Evolutionary conservation across 2,113 vertebrate genomes (phyloP).

Genomic region (Ia io): DNA sequence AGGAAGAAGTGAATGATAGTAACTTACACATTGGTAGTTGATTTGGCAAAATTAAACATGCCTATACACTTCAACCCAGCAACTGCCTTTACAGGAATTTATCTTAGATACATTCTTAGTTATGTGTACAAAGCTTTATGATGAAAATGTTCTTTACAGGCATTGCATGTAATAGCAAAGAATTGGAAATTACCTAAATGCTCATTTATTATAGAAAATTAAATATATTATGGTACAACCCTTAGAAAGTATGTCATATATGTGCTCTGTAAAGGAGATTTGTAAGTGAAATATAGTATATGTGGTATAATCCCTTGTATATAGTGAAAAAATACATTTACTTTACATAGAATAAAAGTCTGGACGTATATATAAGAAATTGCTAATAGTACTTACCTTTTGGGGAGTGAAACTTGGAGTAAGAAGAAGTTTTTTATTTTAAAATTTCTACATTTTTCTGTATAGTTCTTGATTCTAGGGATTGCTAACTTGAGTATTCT

Average conservation of each 20-base stretch:
- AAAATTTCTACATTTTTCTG: not conserved
- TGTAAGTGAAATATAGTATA: not conserved
- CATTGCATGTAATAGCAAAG: not conserved
- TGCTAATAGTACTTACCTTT: not conserved
- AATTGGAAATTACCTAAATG: not conserved
- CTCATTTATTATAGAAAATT: not conserved
- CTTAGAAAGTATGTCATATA: conserved; percentile 2
- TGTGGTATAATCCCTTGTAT: not conserved
- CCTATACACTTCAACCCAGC: not conserved
- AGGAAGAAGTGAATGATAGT: not conserved
- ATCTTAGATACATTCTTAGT: not conserved
- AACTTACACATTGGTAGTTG: not conserved
- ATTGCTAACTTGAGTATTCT: not conserved
- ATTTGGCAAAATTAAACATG: conserved; percentile 19
- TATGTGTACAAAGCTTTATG: not conserved
- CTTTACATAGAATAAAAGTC: not conserved
- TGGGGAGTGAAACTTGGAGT: not conserved
- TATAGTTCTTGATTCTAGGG: not conserved
- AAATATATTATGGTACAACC: not conserved
- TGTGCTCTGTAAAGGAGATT: not conserved
- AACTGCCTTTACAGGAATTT: not conserved
- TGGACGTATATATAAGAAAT: not conserved
- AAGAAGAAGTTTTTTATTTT: conserved; percentile 8
- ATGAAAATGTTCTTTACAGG: not conserved
- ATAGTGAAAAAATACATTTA: not conserved